Evolutionary conservation across 2,888 invertebrate species (phyloP).

Genomic region (Acanthosepion lycidas): DNA sequence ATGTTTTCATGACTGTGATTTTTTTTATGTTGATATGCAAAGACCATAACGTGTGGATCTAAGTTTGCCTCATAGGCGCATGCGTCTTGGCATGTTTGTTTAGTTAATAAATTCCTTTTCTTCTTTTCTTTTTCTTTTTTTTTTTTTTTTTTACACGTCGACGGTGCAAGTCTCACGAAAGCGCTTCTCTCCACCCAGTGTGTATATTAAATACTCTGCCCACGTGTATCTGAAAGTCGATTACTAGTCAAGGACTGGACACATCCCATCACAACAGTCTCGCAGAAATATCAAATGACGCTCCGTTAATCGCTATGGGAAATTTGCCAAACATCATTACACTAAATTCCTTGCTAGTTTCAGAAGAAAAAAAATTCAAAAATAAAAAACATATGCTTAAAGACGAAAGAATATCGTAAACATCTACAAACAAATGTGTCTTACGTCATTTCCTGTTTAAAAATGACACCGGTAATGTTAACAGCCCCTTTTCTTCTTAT

Average conservation of each 20-base stretch:
- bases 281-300: not conserved
- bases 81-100: no score
- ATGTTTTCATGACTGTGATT: no score
- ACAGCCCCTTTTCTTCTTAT: not conserved
- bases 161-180: not conserved
- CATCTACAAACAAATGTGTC: not conserved
- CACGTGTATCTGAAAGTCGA: not conserved
- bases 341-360: not conserved
- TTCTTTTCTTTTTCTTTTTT: no score
- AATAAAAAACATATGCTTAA: not conserved
- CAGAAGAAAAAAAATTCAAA: not conserved
- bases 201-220: not conserved
- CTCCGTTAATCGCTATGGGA: not conserved
- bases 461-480: not conserved
- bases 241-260: not conserved
- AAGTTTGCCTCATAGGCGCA: no score
- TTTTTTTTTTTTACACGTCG: not conserved
- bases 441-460: not conserved
- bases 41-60: no score
- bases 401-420: not conserved
- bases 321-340: not conserved
- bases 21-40: no score
- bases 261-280: not conserved
- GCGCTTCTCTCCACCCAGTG: not conserved
- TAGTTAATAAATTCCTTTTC: no score